A percentile compares a stretch with the other conserved stretches of the same genome.
Conservation (phyloP, 2,113 vertebrate species). For the Scalopus aquaticus region DNA sequence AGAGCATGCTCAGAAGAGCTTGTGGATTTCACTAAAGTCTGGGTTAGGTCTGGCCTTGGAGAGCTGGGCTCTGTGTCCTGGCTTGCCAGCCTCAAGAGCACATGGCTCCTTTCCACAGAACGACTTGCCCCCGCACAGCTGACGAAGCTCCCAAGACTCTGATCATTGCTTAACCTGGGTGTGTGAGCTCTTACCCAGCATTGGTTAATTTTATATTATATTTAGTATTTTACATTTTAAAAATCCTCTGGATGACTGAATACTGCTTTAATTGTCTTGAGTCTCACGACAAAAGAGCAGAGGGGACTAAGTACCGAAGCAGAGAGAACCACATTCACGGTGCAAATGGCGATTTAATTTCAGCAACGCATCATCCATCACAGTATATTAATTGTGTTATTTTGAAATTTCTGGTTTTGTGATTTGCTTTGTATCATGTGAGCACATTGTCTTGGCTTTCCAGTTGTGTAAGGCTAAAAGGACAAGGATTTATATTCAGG, state of each 20-base stretch:
- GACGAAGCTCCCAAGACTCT: not conserved
- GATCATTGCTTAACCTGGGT: not conserved
- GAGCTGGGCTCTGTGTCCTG: not conserved
- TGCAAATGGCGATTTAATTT: conserved; percentile 51
- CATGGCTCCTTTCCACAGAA: not conserved
- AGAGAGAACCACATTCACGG: not conserved
- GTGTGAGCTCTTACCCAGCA: not conserved
- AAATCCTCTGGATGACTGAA: not conserved
- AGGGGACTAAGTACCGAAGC: not conserved
- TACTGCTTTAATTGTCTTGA: not conserved
- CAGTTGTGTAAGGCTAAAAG: not conserved
- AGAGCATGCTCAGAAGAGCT: not conserved
- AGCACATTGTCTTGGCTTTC: not conserved
- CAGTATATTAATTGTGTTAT: conserved; percentile 35
- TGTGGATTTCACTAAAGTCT: not conserved
- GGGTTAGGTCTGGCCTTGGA: not conserved
- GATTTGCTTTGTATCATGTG: not conserved
- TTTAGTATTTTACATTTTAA: not conserved
- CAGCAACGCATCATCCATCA: conserved; percentile 63
- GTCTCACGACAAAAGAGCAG: conserved; percentile 35
- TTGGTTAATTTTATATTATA: not conserved
- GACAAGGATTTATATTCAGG: not conserved
- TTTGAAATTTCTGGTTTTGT: conserved; percentile 49
- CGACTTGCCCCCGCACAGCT: not conserved
- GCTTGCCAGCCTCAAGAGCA: not conserved